Evolutionary conservation across 2,888 invertebrate genomes (phyloP), one percentile per base, ranked within the genome.

Genomic region (Drosophila peninsularis): DNA sequence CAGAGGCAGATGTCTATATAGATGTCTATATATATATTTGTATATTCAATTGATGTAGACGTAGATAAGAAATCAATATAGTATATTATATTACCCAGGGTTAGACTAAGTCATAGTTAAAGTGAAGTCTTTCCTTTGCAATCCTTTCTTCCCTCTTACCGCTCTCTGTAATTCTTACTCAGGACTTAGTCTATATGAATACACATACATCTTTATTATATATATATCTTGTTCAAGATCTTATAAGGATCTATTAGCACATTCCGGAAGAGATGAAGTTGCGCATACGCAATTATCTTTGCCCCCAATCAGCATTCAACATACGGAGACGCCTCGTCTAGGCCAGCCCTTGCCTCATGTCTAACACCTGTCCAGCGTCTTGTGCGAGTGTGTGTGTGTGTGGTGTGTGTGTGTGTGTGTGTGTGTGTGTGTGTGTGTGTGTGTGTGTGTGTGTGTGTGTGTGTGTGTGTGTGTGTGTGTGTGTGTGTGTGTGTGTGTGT

Each of bases 221-320:
- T 14, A 19, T 2, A 11, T 1, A 5, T 36, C 2, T 36, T 2
- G 6, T 6, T 14, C 19, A 13, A 47, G 45, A 10, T 30, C 17
- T 21, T 14, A 57, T 53, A 42, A 65, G 54, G 75, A 75, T 71
- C 70, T 65, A 75, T 71, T 71, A 57, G 34, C 49, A 1, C 11
- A 37, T 37, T 37, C 37, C 36, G 24, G 10, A n/a, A 9, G 4
- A 21, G 34, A 50, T 21, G 24, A 24, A 24, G 36, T n/a, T 24
- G n/a, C 21, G 36, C 36, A 24, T 24, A 11, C 34, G 1, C 50
- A 36, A 36, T 52, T 52, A 34, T 52, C 50, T 1, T n/a, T n/a
- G 9, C 21, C 24, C n/a, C 19, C 19, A 49, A 34, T 47, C 17
- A 3, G n/a, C 45, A 30, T 30, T 45, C 11, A 30, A 13, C 47